Evolutionary conservation across 2,113 vertebrate species (phyloP).

Genomic region (Phalacrocorax aristotelis): DNA sequence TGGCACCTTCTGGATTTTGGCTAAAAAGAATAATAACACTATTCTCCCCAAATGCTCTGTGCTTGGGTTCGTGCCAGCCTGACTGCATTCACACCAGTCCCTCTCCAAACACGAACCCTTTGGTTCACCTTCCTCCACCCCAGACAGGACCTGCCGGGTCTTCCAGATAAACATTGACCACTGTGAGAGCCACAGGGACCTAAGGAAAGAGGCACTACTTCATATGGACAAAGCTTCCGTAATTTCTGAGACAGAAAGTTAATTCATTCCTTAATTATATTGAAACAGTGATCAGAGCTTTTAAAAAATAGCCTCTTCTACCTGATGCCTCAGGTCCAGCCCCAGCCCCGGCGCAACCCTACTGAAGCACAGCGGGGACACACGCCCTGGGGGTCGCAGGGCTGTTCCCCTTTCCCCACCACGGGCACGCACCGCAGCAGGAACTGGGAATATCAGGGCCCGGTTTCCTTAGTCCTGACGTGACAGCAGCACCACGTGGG

Average conservation of each 20-base stretch:
- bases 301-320: neutral
- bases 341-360: neutral
- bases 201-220: neutral
- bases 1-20: neutral
- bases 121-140: neutral
- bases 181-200: neutral
- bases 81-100: neutral
- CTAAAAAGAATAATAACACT: neutral
- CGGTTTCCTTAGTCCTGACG: neutral
- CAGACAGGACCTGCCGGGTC: neutral
- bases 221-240: neutral
- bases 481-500: neutral
- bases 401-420: neutral
- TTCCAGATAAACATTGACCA: neutral
- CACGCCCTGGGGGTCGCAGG: neutral
- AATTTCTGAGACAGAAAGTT: conserved; percentile 10
- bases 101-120: rapidly evolving
- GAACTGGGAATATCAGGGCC: neutral
- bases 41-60: neutral
- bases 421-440: neutral
- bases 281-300: neutral
- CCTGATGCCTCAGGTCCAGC: neutral
- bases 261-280: conserved; percentile 8
- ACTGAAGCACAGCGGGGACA: rapidly evolving
- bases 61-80: neutral